A percentile compares a stretch with the other conserved stretches of the same genome.
phyloP scores from a whole-genome alignment of 2,888 invertebrate genomes.

The Abscondita cerata region DNA sequence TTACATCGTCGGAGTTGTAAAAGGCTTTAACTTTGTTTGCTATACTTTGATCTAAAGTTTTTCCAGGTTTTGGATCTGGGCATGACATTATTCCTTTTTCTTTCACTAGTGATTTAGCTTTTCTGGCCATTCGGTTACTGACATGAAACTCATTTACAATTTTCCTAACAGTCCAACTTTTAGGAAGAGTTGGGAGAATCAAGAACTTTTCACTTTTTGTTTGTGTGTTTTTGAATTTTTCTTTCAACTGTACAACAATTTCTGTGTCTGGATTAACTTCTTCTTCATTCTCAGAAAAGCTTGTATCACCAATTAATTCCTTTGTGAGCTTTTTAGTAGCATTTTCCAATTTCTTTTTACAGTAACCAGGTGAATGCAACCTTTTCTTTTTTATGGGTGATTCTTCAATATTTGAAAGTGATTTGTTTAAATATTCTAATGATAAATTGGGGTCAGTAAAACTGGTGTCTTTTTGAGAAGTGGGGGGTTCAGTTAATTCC shows the following conservation, averaged over 20 bases:
- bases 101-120: not conserved
- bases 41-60: not conserved
- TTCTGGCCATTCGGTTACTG: not conserved
- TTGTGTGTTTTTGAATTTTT: conserved; percentile 1
- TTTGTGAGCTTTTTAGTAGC: not conserved
- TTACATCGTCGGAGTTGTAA: not conserved
- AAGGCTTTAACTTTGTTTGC: not conserved
- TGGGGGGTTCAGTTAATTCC: not conserved
- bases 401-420: not conserved
- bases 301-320: not conserved
- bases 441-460: no score
- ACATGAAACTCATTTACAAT: not conserved
- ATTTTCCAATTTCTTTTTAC: no score
- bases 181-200: not conserved
- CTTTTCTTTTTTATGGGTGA: not conserved
- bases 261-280: not conserved
- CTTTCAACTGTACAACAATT: not conserved
- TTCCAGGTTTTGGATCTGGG: not conserved
- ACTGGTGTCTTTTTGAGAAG: not conserved
- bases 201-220: not conserved
- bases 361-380: not conserved
- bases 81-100: not conserved
- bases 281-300: not conserved
- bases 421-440: no score
- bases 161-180: not conserved